Evolutionary conservation across 2,888 invertebrate genomes (phyloP).

Genomic region (Entomobrya proxima): DNA sequence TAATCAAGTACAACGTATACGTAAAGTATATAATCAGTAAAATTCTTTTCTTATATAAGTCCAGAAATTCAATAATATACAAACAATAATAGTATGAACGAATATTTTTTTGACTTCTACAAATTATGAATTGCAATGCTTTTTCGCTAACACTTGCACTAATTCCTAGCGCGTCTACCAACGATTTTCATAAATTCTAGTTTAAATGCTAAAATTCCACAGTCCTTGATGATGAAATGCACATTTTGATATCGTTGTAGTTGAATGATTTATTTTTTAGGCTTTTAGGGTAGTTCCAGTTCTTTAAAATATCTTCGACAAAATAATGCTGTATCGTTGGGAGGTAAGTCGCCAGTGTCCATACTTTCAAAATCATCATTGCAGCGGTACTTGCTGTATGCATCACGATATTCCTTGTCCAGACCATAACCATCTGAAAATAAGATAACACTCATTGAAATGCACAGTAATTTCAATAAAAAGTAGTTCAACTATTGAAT

Average conservation of each 20-base stretch:
- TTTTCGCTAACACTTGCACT: too few species aligned
- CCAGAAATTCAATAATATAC: not conserved
- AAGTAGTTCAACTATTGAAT: not conserved
- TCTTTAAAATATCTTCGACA: constrained; percentile 89
- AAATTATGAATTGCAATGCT: too few species aligned
- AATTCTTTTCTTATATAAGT: constrained; percentile 26
- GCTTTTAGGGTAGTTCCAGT: constrained; percentile 74
- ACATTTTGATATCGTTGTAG: constrained; percentile 60
- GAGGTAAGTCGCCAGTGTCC: constrained; percentile 86
- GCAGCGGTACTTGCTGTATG: constrained; percentile 86
- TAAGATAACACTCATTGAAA: not conserved
- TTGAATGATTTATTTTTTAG: constrained; percentile 3
- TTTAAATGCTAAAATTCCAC: constrained; percentile 34
- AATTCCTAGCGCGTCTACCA: too few species aligned
- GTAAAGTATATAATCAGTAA: constrained; percentile 35
- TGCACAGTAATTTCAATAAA: not conserved
- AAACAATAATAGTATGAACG: not conserved
- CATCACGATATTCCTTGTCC: constrained; percentile 91
- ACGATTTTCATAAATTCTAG: too few species aligned
- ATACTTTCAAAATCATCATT: constrained; percentile 84
- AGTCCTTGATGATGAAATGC: constrained; percentile 55
- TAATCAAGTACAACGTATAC: constrained; percentile 58
- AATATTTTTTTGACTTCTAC: too few species aligned
- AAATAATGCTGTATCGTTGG: constrained; percentile 87
- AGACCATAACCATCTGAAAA: constrained; percentile 81